Evolutionary conservation across 2,113 vertebrate species (phyloP).

Genomic region (Machaerirhynchus nigripectus): DNA sequence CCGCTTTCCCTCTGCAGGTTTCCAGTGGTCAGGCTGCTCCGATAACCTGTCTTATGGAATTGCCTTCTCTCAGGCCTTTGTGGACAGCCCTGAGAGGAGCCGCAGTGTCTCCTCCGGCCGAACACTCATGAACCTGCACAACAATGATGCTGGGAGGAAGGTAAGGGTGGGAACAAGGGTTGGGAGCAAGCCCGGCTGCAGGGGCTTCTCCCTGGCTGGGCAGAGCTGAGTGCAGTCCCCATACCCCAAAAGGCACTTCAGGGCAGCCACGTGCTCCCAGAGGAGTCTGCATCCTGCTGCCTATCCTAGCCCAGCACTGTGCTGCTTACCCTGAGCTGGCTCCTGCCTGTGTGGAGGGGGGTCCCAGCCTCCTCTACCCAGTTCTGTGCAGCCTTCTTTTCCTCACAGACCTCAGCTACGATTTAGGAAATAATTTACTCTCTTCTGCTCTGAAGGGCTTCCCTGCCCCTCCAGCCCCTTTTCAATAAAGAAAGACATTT

Average conservation of each 20-base stretch:
- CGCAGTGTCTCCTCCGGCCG: slow-evolving; percentile 67
- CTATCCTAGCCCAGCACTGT: neutral
- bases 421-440: neutral
- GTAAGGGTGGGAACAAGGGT: neutral
- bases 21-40: slow-evolving; percentile 82
- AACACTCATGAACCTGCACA: slow-evolving; percentile 77
- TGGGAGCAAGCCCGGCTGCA: neutral
- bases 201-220: neutral
- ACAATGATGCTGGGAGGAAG: slow-evolving; percentile 78
- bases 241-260: fast-evolving
- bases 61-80: slow-evolving; percentile 81
- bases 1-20: slow-evolving; percentile 48
- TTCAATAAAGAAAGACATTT: neutral
- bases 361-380: neutral
- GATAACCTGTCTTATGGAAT: slow-evolving; percentile 76
- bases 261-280: neutral
- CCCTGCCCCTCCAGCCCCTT: neutral
- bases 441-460: neutral
- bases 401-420: neutral
- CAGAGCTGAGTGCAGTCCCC: neutral
- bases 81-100: slow-evolving; percentile 76
- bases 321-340: neutral
- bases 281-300: neutral
- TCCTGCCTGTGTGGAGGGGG: neutral
- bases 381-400: neutral